A percentile compares a stretch with the other conserved stretches of the same genome.
phyloP scores from a whole-genome alignment of 2,797 vertebrate genomes.

The Acipenser transmontanus region DNA sequence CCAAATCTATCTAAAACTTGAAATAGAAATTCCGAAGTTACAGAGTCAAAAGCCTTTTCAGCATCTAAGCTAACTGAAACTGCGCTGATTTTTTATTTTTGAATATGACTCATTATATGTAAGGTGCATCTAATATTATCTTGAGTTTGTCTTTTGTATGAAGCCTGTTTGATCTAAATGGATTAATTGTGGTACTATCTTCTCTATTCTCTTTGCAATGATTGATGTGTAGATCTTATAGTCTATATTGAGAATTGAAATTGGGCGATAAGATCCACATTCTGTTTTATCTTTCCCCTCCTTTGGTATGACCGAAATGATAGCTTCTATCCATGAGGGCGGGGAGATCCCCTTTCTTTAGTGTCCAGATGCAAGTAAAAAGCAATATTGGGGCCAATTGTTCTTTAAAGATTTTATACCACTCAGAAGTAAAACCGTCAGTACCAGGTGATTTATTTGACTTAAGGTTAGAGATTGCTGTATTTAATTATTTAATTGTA shows the following conservation, averaged over 20 bases:
- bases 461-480: conserved; percentile 17
- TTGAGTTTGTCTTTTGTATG: conserved; percentile 17
- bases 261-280: conserved; percentile 9
- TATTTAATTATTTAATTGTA: conserved; percentile 19
- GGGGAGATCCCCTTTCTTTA: conserved; percentile 4
- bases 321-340: conserved; percentile 22
- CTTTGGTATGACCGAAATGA: conserved; percentile 17
- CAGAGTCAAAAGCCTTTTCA: conserved; percentile 19
- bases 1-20: conserved; percentile 14
- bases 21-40: conserved; percentile 13
- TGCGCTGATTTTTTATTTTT: not conserved
- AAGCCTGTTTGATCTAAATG: conserved; percentile 22
- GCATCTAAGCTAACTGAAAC: conserved; percentile 7
- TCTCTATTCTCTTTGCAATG: conserved; percentile 12
- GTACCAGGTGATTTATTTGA: conserved; percentile 5
- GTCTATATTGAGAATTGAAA: conserved; percentile 18
- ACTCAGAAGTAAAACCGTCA: conserved; percentile 15
- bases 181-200: conserved; percentile 11
- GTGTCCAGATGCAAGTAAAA: conserved; percentile 17
- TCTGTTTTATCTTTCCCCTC: conserved; percentile 20
- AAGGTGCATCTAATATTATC: conserved; percentile 6
- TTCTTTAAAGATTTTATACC: conserved; percentile 25
- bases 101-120: conserved; percentile 13
- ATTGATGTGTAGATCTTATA: conserved; percentile 25
- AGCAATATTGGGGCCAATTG: conserved; percentile 12